Evolutionary conservation across 2,797 vertebrate species (phyloP).

Genomic region (Paratrypauchen microcephalus): DNA sequence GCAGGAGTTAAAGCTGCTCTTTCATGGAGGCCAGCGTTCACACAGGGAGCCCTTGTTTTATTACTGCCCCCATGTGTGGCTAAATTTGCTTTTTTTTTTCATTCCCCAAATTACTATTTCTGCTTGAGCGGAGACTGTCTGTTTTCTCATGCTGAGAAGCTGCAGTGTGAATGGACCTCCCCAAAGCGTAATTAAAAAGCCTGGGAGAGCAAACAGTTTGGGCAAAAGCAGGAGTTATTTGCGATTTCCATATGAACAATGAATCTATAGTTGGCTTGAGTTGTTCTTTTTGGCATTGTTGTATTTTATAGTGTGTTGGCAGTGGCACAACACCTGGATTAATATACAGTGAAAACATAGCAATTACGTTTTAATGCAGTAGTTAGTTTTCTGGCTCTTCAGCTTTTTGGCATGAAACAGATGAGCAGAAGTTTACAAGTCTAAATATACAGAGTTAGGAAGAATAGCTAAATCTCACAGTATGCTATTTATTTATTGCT

Average conservation of each 20-base stretch:
- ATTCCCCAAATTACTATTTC: constrained; percentile 29
- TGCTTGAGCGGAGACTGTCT: constrained; percentile 30
- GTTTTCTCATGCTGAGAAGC: constrained; percentile 9
- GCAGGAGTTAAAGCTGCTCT: constrained; percentile 65
- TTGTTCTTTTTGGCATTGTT: neutral
- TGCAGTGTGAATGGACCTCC: constrained; percentile 6
- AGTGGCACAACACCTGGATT: neutral
- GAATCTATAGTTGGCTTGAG: constrained; percentile 1
- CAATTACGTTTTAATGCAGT: neutral
- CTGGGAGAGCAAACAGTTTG: neutral
- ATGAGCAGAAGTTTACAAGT: neutral
- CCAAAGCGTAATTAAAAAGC: constrained; percentile 13
- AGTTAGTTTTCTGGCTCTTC: constrained; percentile 3
- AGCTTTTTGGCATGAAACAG: neutral
- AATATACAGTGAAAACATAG: neutral
- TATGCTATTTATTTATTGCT: no score
- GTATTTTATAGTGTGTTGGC: neutral
- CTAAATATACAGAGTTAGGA: neutral
- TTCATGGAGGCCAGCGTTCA: constrained; percentile 49
- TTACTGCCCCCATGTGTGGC: constrained; percentile 26
- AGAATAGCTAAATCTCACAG: no score
- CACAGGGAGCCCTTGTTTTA: constrained; percentile 64
- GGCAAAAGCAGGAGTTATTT: neutral
- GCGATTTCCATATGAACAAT: neutral
- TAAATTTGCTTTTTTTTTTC: constrained; percentile 34